A percentile compares a stretch with the other conserved stretches of the same genome.
phyloP scores from a whole-genome alignment of 64 coral and sea anemone genomes.

The Platygyra sinensis region DNA sequence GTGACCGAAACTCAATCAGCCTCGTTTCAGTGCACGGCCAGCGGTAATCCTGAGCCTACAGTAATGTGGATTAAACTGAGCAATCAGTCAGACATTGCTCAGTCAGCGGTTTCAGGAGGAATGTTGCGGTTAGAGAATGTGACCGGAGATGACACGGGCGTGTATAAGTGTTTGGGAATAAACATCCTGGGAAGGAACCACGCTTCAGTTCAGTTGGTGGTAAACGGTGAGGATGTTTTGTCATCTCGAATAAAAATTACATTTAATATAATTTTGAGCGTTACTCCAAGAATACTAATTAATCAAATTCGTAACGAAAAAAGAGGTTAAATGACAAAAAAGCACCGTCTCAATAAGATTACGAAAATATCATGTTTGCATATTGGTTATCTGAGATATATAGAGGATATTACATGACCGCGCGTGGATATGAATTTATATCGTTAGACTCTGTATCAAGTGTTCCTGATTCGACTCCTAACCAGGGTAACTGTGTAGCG shows the following conservation, averaged over 20 bases:
- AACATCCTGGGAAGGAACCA: slow-evolving; percentile 27
- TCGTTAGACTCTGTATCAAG: no score
- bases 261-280: no score
- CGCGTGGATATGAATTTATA: no score
- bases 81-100: background rate
- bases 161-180: slow-evolving; percentile 30
- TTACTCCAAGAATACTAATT: no score
- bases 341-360: no score
- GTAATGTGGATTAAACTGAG: slow-evolving; percentile 55
- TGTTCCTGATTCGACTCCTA: no score
- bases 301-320: no score
- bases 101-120: slow-evolving; percentile 1
- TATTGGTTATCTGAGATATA: no score
- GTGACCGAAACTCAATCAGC: slow-evolving; percentile 15
- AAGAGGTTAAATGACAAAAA: no score
- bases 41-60: slow-evolving; percentile 59
- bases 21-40: slow-evolving; percentile 35
- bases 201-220: background rate
- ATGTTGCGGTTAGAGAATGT: slow-evolving; percentile 34
- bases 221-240: slow-evolving; percentile 31
- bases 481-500: no score
- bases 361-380: no score
- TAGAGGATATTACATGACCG: no score
- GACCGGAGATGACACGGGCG: slow-evolving; percentile 11
- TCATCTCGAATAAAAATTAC: background rate